Evolutionary conservation across 1,140 invertebrate species (phyloP).

Genomic region (Batillaria attramentaria): DNA sequence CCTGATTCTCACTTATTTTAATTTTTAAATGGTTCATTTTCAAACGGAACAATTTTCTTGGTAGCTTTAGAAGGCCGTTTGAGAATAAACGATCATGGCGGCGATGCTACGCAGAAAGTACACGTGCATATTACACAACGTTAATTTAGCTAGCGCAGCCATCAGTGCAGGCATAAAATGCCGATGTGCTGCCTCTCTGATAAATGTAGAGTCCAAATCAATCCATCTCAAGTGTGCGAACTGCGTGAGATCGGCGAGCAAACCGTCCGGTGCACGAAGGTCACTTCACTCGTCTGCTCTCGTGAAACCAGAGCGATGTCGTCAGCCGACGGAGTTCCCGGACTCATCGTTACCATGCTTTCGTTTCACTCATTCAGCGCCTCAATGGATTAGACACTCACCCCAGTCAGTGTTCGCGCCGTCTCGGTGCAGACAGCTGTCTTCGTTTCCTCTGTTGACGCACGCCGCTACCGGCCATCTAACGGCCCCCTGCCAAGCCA

Average conservation of each 20-base stretch:
- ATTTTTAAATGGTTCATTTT: constrained; percentile 6
- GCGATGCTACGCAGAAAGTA: constrained; percentile 22
- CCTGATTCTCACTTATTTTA: not conserved
- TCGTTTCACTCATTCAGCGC: not conserved
- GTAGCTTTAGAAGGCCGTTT: constrained; percentile 23
- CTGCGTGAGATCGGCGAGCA: not conserved
- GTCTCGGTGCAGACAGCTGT: not conserved
- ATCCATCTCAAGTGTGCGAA: not conserved
- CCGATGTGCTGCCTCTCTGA: not conserved
- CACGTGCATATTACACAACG: constrained; percentile 20
- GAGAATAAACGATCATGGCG: constrained; percentile 25
- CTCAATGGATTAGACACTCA: not conserved
- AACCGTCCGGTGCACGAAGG: not conserved
- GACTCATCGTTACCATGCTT: not conserved
- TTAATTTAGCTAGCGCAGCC: not conserved
- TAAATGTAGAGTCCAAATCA: not conserved
- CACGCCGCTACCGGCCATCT: not conserved
- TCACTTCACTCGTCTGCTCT: constrained; percentile 31
- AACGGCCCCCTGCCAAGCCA: not conserved
- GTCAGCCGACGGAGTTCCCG: not conserved
- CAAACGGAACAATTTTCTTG: not conserved
- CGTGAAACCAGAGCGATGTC: not conserved
- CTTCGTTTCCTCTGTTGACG: not conserved
- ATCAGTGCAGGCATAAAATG: not conserved
- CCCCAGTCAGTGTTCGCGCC: not conserved